Evolutionary conservation across 2,797 vertebrate species (phyloP), one percentile per base, ranked within the genome.

Genomic region (Heterohyrax brucei): DNA sequence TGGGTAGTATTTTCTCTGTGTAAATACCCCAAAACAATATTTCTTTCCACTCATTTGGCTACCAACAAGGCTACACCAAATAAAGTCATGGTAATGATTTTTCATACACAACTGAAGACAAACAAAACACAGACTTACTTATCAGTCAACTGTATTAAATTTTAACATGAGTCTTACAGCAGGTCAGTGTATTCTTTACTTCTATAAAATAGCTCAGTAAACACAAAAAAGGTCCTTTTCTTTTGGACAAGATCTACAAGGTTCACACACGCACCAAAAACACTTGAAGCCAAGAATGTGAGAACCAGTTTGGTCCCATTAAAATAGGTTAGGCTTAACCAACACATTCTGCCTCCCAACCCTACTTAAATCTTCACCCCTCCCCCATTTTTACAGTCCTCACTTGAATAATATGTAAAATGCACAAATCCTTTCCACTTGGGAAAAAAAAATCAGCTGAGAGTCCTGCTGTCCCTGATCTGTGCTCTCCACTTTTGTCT

Each of bases 71-170:
- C 22, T n/a, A 18, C 19, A 16, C 2, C 24, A 21, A 8, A 53
- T 33, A 50, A 7, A 39, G 33, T 1, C 50, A 21, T 0, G 0
- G 6, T 5, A 21, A 7, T 13, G 12, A n/a, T 5, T n/a, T 26
- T 39, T 19, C 46, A 46, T 0, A 6, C 0, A 7, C 30, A 50
- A 30, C 18, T 22, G 30, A 28, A 16, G 39, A 56, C 28, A 79
- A 30, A n/a, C 28, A 81, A 81, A 81, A 22, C 16, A 10, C 22
- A 59, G n/a, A 39, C 10, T 56, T n/a, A 61, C 10, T 56, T 81
- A 30, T 61, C 59, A 81, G 53, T 26, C 79, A 61, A 39, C 61
- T 61, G 19, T 26, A 62, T 81, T 50, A 30, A 16, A 50, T 79
- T 79, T 81, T 81, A 33, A 81, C 61, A 81, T 81, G n/a, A 81